These are phyloP conservation scores for Carcina quercana DNA, from an alignment of 2,888 invertebrate species.

Conservation along the genomic window DNA sequence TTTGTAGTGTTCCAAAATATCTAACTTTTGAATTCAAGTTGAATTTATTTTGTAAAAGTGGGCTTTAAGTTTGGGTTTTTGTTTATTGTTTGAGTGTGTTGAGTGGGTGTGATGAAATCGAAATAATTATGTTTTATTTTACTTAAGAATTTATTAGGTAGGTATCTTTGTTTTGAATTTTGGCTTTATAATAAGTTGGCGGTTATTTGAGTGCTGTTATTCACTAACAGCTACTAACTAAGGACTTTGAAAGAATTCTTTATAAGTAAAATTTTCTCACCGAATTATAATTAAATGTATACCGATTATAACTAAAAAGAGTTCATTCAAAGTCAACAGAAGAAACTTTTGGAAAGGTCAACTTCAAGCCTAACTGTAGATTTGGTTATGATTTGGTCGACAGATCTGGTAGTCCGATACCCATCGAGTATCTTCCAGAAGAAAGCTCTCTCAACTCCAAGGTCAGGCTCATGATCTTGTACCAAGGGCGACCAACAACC, in stretches of 20 bases:
- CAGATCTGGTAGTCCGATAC: conserved; percentile 93
- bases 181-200: conserved; percentile 18
- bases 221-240: conserved; percentile 72
- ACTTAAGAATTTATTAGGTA: conserved; percentile 13
- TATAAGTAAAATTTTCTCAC: background rate
- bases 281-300: background rate
- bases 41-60: conserved; percentile 24
- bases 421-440: conserved; percentile 93
- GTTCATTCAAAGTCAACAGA: conserved; percentile 57
- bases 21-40: conserved; percentile 12
- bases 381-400: conserved; percentile 62
- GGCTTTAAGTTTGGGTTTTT: conserved; percentile 27
- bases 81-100: conserved; percentile 9
- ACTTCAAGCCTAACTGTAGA: conserved; percentile 62
- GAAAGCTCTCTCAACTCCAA: conserved; percentile 93
- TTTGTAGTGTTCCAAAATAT: conserved; percentile 25
- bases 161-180: too few relatives aligned
- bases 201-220: conserved; percentile 64
- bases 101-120: conserved; percentile 6
- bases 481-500: conserved; percentile 93
- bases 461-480: conserved; percentile 88
- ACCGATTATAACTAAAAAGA: conserved; percentile 6
- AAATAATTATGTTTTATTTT: conserved; percentile 10
- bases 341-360: conserved; percentile 17
- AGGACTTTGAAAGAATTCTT: conserved; percentile 58